Base-by-base conservation (phyloP, 37 sponge, comb jelly and placozoan genomes). In the Hormiphora californensis region DNA sequence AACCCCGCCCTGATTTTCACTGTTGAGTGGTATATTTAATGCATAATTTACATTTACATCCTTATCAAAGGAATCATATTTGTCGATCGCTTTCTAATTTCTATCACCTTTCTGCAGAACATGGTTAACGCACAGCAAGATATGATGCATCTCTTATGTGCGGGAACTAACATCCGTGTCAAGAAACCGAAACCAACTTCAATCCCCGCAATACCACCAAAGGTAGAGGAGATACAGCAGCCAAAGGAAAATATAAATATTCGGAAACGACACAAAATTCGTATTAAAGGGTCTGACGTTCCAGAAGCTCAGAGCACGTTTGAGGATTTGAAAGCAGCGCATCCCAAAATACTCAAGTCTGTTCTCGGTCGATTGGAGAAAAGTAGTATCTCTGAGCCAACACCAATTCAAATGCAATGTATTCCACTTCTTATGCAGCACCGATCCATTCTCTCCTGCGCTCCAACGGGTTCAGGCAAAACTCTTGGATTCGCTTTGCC, bases 331-430 rank as follows among this genome's bases (percentile, higher is more conserved):
- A 39, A 32, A 37, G 57, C 3, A 33, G 32, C 67, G 11, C 67
- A 65, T 32, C 67, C 67, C 11, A 65, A 65, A 19, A 65, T 65
- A 36, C 37, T 65, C 4, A 30, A 65, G 37, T 65, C 67, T 19
- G 67, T 65, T 65, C 67, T 65, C 15, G 4, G 35, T 1, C 21
- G 35, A 31, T 36, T 65, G 35, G 5, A 35, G 12, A 38, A 30
- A 1, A 65, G 37, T 88, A 92, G 92, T 15, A 93, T 92, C 68
- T 25, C 1, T 0, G 68, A 57, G 28, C 96, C 96, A 22, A 93
- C 96, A 40, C 96, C 96, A 35, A 89, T 95, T 41, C 96, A 95
- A 86, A 95, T 95, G 96, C 96, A 95, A 63, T 90, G 91, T 11
- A 91, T 92, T 1, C 96, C 94, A 4, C 87, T 95, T 1, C 90